Base-by-base conservation (phyloP, 1,140 invertebrate species). In the Apis laboriosa region DNA sequence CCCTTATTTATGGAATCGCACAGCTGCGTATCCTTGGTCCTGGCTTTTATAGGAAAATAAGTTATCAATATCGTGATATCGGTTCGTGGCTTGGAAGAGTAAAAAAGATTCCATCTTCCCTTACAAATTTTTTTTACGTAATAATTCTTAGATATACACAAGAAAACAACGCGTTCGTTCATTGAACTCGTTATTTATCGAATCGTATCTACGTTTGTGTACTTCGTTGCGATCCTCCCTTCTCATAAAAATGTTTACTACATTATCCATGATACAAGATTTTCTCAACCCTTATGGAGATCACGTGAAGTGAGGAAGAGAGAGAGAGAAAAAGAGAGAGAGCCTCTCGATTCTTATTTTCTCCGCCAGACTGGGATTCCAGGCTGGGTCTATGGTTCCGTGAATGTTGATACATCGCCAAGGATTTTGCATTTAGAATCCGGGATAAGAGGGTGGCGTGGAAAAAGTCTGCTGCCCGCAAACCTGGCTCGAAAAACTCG, bases 1-100 rank as follows among this genome's bases (percentile, higher is more conserved):
- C 84, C 73, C 89, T 93, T 93, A 93, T 93, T 93, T 93, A 93
- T 93, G 91, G 90, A 91, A 93, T 93, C 90, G 78, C 90, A 91
- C 90, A 91, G 88, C 88, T 91, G 88, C 15, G 58, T 17, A 88
- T 86, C 86, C 85, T 77, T 87, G 86, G 88, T 89, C 81, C 85
- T 24, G 51, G 60, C 34, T 71, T 43, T 71, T 71, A 17, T 15
- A 24, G 24, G 28, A n/a, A 77, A 66, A 66, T 77, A 15, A 55
- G 24, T 66, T 43, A 53, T 49, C 53, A 13, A 9, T 15, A 9
- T 2, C 43, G 72, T 15, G 24, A 34, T 55, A 73, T 28, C 28
- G 24, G 43, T 11, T 28, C 2, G 24, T 21, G 53, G 9, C 12
- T 55, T 8, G 11, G 1, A 11, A 60, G 9, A n/a, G 0, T 11